phyloP scores from a whole-genome alignment of 2,888 invertebrate species.

The Leptothorax acervorum region DNA sequence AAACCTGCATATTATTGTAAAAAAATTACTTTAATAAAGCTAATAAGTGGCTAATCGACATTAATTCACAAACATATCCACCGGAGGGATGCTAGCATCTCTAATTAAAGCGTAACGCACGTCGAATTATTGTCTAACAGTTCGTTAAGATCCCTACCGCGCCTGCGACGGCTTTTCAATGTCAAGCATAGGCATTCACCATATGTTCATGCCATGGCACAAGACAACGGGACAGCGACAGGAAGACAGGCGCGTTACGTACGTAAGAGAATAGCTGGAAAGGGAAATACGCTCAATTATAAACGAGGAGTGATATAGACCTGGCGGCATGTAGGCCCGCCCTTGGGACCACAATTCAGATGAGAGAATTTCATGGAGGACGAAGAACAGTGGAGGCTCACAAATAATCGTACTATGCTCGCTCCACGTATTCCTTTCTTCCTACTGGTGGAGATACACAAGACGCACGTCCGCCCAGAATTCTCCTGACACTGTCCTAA shows the following conservation, averaged over 20 bases:
- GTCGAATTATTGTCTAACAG: constrained; percentile 22
- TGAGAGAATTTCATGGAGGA: constrained; percentile 61
- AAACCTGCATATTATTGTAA: background rate
- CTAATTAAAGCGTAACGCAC: constrained; percentile 12
- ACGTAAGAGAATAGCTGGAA: constrained; percentile 46
- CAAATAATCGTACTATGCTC: constrained; percentile 61
- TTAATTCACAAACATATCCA: background rate
- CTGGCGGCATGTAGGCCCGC: constrained; percentile 48
- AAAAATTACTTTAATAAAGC: background rate
- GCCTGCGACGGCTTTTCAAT: constrained; percentile 37
- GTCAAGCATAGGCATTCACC: constrained; percentile 25
- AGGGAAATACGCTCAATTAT: constrained; percentile 64
- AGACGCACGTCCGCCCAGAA: constrained; percentile 19
- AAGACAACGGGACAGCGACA: constrained; percentile 6
- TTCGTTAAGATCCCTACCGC: constrained; percentile 7
- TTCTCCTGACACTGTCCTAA: constrained; percentile 56
- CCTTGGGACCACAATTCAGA: constrained; percentile 60
- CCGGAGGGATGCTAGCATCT: background rate
- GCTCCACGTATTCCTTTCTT: constrained; percentile 15
- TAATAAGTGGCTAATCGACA: background rate
- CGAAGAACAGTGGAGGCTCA: constrained; percentile 49
- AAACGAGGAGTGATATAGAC: constrained; percentile 63
- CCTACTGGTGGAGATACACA: constrained; percentile 39
- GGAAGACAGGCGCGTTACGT: constrained; percentile 34
- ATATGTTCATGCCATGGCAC: constrained; percentile 2